Base-by-base conservation (phyloP, 2,797 vertebrate species). In the Paguma larvata region DNA sequence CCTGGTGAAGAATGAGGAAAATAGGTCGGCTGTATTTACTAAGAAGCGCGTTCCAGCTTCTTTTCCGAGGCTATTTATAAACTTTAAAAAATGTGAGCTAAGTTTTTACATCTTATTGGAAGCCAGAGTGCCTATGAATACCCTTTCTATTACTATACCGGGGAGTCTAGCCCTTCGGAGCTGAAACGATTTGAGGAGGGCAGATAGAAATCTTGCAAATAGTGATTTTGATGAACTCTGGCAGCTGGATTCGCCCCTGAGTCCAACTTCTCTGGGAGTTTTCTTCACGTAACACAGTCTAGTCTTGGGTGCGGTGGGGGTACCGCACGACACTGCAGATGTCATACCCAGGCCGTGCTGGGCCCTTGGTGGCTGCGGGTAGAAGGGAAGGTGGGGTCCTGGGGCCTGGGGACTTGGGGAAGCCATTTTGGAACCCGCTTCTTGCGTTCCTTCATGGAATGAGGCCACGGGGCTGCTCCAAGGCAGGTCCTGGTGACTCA, bases 61-160 rank as follows among this genome's bases (percentile, higher is more conserved):
- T 97, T 88, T 97, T 96, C 96, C 12, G 87, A 89, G 94, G 95
- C 92, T 98, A 97, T 98, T 98, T 98, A 97, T 98, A 98, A 97
- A 91, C 93, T 78, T 94, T 48, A 85, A 95, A 95, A 97, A 97
- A 93, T 82, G 96, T 48, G 97, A 96, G 95, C 96, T 62, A 30
- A 92, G 96, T 95, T 91, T 94, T 93, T 30, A 59, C 92, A 68
- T 96, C 97, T 92, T 91, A 32, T 27, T 92, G 96, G 92, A 85
- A 92, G 94, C 89, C 0, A 0, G 89, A 21, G 80, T 53, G 93
- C 95, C 96, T 80, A 25, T 75, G 96, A 94, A 65, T 94, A 93
- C 95, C 96, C 91, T 85, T 96, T 88, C 95, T 85, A 30, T 90
- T 93, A 97, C 97, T 85, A 94, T 85, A 8, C 95, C 0, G 5